A percentile compares a stretch with the other conserved stretches of the same genome.
Conservation (phyloP, 2,888 invertebrate genomes). For the Sicus ferrugineus region DNA sequence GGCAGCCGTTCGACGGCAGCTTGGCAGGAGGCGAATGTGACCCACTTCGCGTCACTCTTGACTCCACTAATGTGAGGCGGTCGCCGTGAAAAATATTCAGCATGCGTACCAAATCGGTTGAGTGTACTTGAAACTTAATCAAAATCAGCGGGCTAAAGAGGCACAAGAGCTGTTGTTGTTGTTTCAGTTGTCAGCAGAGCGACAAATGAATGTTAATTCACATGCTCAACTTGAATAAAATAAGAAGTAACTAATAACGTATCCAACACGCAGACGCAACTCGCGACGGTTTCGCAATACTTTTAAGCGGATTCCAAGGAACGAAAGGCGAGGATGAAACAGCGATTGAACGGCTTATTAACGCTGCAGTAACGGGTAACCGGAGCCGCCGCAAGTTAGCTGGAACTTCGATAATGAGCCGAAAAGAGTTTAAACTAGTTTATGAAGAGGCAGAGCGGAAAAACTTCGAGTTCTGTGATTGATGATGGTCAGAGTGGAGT, state of each 20-base stretch:
- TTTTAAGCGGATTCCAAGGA: not conserved
- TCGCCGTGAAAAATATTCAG: not conserved
- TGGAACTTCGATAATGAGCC: not conserved
- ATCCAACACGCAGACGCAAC: not conserved
- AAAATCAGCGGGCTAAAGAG: not conserved
- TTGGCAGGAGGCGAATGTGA: not conserved
- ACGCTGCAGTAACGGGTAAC: too few species aligned
- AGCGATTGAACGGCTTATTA: not conserved
- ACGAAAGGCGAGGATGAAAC: not conserved
- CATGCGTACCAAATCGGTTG: conserved; percentile 13
- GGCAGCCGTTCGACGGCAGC: not conserved
- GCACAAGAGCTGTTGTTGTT: not conserved
- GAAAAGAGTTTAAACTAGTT: not conserved
- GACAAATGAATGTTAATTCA: not conserved
- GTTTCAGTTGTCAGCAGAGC: not conserved
- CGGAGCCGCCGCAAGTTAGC: not conserved
- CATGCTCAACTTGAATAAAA: not conserved
- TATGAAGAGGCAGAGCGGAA: not conserved
- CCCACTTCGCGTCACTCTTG: conserved; percentile 18
- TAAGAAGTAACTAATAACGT: not conserved
- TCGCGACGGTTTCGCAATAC: conserved; percentile 19
- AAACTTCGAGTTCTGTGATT: too few species aligned
- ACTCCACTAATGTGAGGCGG: not conserved
- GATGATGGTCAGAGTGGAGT: too few species aligned
- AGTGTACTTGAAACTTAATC: conserved; percentile 13